A percentile compares a stretch with the other conserved stretches of the same genome.
These are phyloP conservation scores for Phytoseiulus persimilis DNA, from an alignment of 2,888 invertebrate species.

Conservation along the genomic window DNA sequence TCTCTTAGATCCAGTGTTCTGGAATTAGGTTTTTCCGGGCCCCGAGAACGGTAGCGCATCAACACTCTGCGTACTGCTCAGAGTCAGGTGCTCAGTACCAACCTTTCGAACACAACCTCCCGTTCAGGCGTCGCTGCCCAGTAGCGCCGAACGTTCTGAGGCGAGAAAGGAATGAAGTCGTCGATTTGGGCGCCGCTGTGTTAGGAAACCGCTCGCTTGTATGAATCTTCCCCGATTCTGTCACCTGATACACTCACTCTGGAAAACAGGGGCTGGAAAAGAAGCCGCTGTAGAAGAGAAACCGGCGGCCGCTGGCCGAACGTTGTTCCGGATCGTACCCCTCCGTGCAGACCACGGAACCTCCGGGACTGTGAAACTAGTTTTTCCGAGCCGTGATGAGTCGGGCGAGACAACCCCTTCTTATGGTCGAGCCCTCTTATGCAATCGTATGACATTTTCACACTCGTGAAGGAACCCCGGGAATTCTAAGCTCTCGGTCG, in stretches of 20 bases:
- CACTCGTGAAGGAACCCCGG: neutral
- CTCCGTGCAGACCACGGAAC: neutral
- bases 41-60: too few relatives aligned
- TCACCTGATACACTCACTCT: too few relatives aligned
- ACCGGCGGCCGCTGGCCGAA: neutral
- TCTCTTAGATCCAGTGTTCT: too few relatives aligned
- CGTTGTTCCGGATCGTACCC: neutral
- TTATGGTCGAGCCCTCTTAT: neutral
- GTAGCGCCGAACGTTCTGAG: neutral
- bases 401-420: neutral
- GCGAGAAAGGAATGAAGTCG: neutral
- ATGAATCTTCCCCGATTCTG: too few relatives aligned
- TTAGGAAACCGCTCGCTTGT: neutral
- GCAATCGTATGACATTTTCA: neutral
- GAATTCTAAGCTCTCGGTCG: neutral
- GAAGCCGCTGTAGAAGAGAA: neutral
- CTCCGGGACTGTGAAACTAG: neutral
- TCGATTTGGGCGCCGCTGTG: neutral
- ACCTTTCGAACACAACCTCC: too few relatives aligned
- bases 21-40: too few relatives aligned
- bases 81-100: too few relatives aligned
- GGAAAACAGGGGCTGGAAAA: neutral
- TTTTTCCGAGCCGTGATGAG: neutral
- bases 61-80: too few relatives aligned
- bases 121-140: neutral